These are phyloP conservation scores for Hypomecis atomaria DNA, from an alignment of 2,888 invertebrate genomes.

Conservation along the genomic window DNA sequence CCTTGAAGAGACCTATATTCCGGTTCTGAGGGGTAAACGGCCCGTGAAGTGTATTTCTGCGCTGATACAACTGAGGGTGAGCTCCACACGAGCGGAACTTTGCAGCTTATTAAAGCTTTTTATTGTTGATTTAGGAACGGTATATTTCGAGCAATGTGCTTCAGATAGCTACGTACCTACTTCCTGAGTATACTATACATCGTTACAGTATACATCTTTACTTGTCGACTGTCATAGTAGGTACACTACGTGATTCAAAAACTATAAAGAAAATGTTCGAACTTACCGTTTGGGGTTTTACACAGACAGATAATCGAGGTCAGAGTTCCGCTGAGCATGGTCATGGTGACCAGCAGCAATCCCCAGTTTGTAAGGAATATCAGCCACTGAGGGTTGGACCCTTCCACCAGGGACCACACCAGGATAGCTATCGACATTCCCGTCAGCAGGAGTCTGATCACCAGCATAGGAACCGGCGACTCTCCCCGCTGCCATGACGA, in stretches of 20 bases:
- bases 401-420: slow-evolving; percentile 63
- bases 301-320: slow-evolving; percentile 59
- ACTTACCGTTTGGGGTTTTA: slow-evolving; percentile 61
- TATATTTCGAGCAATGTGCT: not conserved
- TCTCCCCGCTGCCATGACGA: slow-evolving; percentile 79
- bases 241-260: not conserved
- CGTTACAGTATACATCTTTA: too few species aligned
- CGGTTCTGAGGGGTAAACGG: slow-evolving; percentile 29
- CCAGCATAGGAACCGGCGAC: slow-evolving; percentile 66
- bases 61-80: slow-evolving; percentile 17
- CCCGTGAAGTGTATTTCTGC: slow-evolving; percentile 14
- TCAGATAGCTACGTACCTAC: not conserved
- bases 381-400: slow-evolving; percentile 60
- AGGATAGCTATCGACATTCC: slow-evolving; percentile 59
- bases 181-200: too few species aligned
- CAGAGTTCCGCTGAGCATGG: slow-evolving; percentile 58
- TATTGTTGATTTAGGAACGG: slow-evolving; percentile 6
- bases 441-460: slow-evolving; percentile 61
- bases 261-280: slow-evolving; percentile 10
- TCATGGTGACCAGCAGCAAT: slow-evolving; percentile 58
- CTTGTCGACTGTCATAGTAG: too few species aligned
- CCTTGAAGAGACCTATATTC: slow-evolving; percentile 24
- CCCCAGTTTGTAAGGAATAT: slow-evolving; percentile 80
- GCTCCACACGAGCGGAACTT: slow-evolving; percentile 24
- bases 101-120: slow-evolving; percentile 20